Evolutionary conservation across 92 coral and sea anemone genomes (phyloP).

Genomic region (Siderastrea siderea): DNA sequence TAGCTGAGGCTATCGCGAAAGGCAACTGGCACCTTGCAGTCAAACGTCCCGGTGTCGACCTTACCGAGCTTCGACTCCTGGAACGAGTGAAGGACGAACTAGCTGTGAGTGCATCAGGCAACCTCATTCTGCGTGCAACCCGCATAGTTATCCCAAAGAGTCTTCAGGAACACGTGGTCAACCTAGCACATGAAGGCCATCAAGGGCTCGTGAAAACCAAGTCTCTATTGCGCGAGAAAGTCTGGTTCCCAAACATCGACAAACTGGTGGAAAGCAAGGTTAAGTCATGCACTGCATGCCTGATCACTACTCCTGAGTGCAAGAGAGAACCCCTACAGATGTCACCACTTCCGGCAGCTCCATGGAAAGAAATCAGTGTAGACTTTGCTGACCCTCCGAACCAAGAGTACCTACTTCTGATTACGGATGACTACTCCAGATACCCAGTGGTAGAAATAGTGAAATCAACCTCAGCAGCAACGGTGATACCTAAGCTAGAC

Average conservation of each 20-base stretch:
- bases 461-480: constrained; percentile 28
- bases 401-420: background rate
- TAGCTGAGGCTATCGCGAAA: constrained; percentile 59
- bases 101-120: constrained; percentile 23
- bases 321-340: constrained; percentile 66
- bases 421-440: constrained; percentile 60
- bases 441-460: constrained; percentile 57
- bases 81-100: constrained; percentile 65
- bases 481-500: constrained; percentile 52
- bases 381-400: constrained; percentile 50
- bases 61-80: background rate
- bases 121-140: constrained; percentile 69
- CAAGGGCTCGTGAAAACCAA: constrained; percentile 67
- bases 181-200: background rate
- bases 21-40: constrained; percentile 48
- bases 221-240: constrained; percentile 59
- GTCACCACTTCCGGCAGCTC: constrained; percentile 72
- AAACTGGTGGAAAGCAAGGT: constrained; percentile 52
- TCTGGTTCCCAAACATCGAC: constrained; percentile 77
- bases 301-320: constrained; percentile 36
- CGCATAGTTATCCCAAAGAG: constrained; percentile 58
- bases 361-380: constrained; percentile 68
- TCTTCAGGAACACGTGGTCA: constrained; percentile 58
- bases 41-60: constrained; percentile 10
- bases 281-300: constrained; percentile 40